Evolutionary conservation across 1,140 invertebrate genomes (phyloP).

Genomic region (Grapholita molesta): DNA sequence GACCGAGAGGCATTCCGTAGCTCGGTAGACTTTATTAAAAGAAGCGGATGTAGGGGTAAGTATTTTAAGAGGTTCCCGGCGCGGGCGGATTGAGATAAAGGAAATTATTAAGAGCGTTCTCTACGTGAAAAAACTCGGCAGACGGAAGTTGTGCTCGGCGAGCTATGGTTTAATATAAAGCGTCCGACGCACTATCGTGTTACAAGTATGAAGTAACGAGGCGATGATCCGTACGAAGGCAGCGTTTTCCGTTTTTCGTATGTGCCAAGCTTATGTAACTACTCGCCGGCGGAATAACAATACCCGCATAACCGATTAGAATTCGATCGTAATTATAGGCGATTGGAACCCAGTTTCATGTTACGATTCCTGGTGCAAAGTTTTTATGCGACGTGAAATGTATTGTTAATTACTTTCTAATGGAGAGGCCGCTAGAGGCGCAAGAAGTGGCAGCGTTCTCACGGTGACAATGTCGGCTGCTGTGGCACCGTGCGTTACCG

Average conservation of each 20-base stretch:
- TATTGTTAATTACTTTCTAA: constrained; percentile 67
- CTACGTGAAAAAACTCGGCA: constrained; percentile 54
- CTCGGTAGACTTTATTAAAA: constrained; percentile 75
- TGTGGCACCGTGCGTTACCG: constrained; percentile 49
- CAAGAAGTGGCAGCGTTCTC: constrained; percentile 50
- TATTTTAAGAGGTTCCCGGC: constrained; percentile 75
- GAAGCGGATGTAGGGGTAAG: constrained; percentile 76
- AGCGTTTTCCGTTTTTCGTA: constrained; percentile 49
- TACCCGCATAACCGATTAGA: constrained; percentile 52
- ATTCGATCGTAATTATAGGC: constrained; percentile 50
- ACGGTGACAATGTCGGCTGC: constrained; percentile 54
- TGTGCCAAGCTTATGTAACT: constrained; percentile 51
- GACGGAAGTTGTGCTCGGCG: constrained; percentile 58
- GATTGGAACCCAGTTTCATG: constrained; percentile 36
- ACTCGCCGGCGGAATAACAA: constrained; percentile 46
- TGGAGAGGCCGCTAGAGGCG: constrained; percentile 44
- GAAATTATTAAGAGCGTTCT: constrained; percentile 74
- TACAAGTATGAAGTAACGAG: constrained; percentile 55
- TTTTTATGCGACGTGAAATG: constrained; percentile 38
- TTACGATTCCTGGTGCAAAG: constrained; percentile 34
- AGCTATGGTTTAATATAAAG: constrained; percentile 40
- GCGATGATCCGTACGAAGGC: constrained; percentile 55
- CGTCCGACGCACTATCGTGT: constrained; percentile 47
- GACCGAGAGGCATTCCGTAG: constrained; percentile 68
- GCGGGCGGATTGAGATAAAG: constrained; percentile 73